Base-by-base conservation (phyloP, 2,888 invertebrate genomes). In the Eucera pruinosa region DNA sequence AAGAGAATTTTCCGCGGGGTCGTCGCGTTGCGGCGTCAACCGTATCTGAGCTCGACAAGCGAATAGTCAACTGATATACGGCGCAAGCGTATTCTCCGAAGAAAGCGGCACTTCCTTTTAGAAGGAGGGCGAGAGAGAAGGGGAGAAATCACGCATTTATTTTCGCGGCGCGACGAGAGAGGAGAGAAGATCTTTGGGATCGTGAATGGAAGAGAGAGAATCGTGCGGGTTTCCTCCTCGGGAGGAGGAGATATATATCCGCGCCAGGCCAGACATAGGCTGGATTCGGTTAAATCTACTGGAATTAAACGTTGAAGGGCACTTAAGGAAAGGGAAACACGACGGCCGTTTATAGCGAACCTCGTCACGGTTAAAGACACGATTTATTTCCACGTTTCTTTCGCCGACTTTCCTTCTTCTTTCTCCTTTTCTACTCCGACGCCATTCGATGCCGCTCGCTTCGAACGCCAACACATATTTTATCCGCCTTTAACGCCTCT, bases 11-110 rank as follows among this genome's bases (percentile, higher is more conserved):
- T 81, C 79, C 64, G 68, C 68, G 71, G 45, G 47, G 41, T n/a
- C n/a, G n/a, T n/a, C n/a, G n/a, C 43, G 43, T 61, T 30, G 52
- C 48, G 82, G 70, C 81, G 78, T 82, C 78, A 82, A 81, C 69
- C 78, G 81, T 81, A 75, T 81, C 85, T 87, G 86, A 87, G 60
- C 67, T 78, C 73, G 86, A 85, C 87, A 87, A 86, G 78, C 85
- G 83, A 86, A 83, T 84, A 83, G 82, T 80, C 70, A 73, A 66
- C 80, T 82, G 87, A 86, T 87, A 81, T 85, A 85, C 82, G 87
- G 82, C n/a, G 83, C 80, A 47, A 69, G 74, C 72, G 64, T 83
- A 68, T 64, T 58, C 33, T 20, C 33, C 48, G 15, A 11, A 55
- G 61, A 62, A 25, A 13, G 20, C 20, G n/a, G n/a, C n/a, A n/a